Evolutionary conservation across 1,140 invertebrate genomes (phyloP).

Genomic region (Chrysomallon squamiferum): DNA sequence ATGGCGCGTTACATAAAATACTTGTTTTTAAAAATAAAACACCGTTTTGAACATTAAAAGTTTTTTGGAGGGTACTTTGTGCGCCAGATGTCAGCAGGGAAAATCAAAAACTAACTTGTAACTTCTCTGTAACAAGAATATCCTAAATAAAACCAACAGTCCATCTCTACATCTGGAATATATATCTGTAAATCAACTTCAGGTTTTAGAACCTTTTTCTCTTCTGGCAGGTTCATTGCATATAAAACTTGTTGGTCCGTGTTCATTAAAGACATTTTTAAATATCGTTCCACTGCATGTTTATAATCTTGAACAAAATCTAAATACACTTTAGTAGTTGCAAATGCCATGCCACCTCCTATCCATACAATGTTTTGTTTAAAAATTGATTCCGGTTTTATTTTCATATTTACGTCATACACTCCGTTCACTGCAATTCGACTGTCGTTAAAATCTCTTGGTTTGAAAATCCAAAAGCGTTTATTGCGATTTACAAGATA

Average conservation of each 20-base stretch:
- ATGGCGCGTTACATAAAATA: too few species aligned
- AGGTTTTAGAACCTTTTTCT: slow-evolving; percentile 7
- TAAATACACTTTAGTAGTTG: slow-evolving; percentile 9
- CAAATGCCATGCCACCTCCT: slow-evolving; percentile 32
- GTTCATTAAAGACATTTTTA: slow-evolving; percentile 27
- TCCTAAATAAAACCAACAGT: slow-evolving; percentile 39
- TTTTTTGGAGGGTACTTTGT: too few species aligned
- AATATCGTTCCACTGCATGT: slow-evolving; percentile 20
- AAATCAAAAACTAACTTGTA: too few species aligned
- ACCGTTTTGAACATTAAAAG: too few species aligned
- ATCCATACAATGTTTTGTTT: slow-evolving; percentile 32
- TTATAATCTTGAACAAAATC: slow-evolving; percentile 24
- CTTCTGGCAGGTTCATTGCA: slow-evolving; percentile 20
- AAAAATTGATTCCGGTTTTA: slow-evolving; percentile 15
- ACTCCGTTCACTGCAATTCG: slow-evolving; percentile 30
- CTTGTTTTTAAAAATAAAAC: too few species aligned
- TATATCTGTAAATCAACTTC: slow-evolving; percentile 28
- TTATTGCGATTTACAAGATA: slow-evolving; percentile 18
- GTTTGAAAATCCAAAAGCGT: slow-evolving; percentile 28
- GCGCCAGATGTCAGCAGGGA: too few species aligned
- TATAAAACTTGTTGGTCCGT: slow-evolving; percentile 48
- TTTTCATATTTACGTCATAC: not conserved
- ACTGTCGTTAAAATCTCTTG: slow-evolving; percentile 23
- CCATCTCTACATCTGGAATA: not conserved
- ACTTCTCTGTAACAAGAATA: slow-evolving; percentile 22